These are phyloP conservation scores for Clivina fossor DNA, from an alignment of 2,888 invertebrate genomes.

Conservation along the genomic window DNA sequence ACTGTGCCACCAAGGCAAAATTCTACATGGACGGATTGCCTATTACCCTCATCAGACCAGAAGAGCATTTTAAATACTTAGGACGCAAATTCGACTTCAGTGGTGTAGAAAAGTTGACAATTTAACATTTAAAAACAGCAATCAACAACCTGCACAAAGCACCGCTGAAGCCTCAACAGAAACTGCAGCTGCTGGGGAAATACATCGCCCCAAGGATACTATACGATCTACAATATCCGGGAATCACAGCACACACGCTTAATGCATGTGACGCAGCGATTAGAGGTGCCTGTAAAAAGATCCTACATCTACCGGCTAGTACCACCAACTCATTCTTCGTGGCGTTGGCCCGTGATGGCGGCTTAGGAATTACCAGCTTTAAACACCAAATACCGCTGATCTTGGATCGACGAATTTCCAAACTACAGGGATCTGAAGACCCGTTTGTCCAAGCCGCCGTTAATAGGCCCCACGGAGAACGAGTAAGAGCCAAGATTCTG, in stretches of 20 bases:
- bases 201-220: not conserved
- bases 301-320: constrained; percentile 33
- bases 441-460: too few relatives aligned
- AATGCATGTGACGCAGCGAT: not conserved
- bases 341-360: not conserved
- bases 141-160: not conserved
- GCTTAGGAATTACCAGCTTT: not conserved
- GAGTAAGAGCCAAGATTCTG: too few relatives aligned
- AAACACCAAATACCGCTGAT: constrained; percentile 1
- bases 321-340: not conserved
- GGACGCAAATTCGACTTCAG: not conserved
- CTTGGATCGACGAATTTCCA: constrained; percentile 11
- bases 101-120: not conserved
- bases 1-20: not conserved
- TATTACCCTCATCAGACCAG: not conserved
- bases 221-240: not conserved
- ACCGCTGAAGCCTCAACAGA: constrained; percentile 3
- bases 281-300: not conserved
- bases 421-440: too few relatives aligned
- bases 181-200: not conserved
- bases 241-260: not conserved
- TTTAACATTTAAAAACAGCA: not conserved
- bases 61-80: not conserved
- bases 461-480: too few relatives aligned
- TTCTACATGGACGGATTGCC: not conserved